Evolutionary conservation across 2,797 vertebrate genomes (phyloP), one percentile per base, ranked within the genome.

Genomic region (Oryzias dopingdopingensis): DNA sequence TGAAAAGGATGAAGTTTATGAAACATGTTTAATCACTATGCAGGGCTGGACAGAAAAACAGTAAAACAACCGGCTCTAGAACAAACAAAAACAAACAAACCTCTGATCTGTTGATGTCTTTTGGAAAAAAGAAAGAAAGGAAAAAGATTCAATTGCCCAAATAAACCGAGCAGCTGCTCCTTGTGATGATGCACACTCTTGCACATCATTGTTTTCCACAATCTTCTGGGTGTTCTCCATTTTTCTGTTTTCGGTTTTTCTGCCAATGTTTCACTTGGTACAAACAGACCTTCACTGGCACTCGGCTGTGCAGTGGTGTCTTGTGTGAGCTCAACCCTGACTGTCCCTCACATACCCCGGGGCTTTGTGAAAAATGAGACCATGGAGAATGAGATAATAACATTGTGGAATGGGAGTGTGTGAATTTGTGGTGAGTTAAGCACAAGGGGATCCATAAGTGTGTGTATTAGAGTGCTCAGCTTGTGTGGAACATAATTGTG

Each of bases 291-390:
- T 84, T 81, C 59, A 26, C 65, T 70, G 79, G 76, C 80, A 80
- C 62, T 67, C 66, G 62, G 50, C 71, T 72, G 75, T 82, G 67
- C 62, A 67, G 74, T 66, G 55, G 1, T 51, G 79, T 73, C 77
- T 77, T 77, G 82, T 87, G 85, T 80, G 86, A 85, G 70, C 72
- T 86, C 79, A 82, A 85, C 84, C 82, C 82, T 81, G 79, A 82
- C 83, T 81, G 85, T 83, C 81, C 76, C 81, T 77, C 82, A 75
- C 85, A 81, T 77, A 77, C 85, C 75, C 80, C 2, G 49, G 74
- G 79, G 80, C 83, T 87, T 84, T 72, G 74, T 85, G 86, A 86
- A 81, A 89, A 85, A 87, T 82, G 77, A 81, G 78, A 81, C 81
- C 80, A 17, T 73, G 72, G 81, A 86, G 80, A 87, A 89, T 70